Evolutionary conservation across 2,797 vertebrate genomes (phyloP), one percentile per base, ranked within the genome.

Genomic region (Momotus momota): DNA sequence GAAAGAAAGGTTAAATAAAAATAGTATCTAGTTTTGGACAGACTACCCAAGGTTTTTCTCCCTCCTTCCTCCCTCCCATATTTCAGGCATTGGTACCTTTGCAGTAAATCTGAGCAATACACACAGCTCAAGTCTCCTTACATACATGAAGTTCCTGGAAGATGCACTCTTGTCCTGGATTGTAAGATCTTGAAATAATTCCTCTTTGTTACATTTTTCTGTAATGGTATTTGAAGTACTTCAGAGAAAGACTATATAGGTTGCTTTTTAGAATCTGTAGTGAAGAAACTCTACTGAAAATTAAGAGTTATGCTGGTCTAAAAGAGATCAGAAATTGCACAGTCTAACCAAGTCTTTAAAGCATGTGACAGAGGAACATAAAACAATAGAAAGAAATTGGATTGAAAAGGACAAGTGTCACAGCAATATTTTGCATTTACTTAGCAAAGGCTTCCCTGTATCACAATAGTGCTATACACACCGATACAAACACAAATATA

Each of bases 31-130:
- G 21, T 83, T 81, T 64, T 93, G 38, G 23, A 27, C 9, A 61
- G 11, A 55, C 58, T 52, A 62, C 9, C 25, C n/a, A 81, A 69
- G 38, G 3, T 65, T 88, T 81, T 65, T 60, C 9, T 46, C 3
- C 19, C 3, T 74, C 3, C 31, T 49, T 61, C 6, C n/a, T 6
- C 7, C 41, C 8, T 9, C 7, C 7, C 4, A 0, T 54, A 55
- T 69, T 82, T 91, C 70, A 81, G 19, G 19, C 40, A 46, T 10
- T 49, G 43, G 9, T 90, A 8, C 26, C 41, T 52, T 49, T 14
- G 20, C 7, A 41, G 40, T 72, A 77, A 81, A 60, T 75, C 43
- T 41, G 52, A 81, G 57, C 16, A 57, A 35, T 25, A 9, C 12
- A 17, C 46, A 1, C 7, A 84, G 48, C 25, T 90, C 25, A 85